phyloP scores from a whole-genome alignment of 2,888 invertebrate genomes.

The Scaptomyza flava region DNA sequence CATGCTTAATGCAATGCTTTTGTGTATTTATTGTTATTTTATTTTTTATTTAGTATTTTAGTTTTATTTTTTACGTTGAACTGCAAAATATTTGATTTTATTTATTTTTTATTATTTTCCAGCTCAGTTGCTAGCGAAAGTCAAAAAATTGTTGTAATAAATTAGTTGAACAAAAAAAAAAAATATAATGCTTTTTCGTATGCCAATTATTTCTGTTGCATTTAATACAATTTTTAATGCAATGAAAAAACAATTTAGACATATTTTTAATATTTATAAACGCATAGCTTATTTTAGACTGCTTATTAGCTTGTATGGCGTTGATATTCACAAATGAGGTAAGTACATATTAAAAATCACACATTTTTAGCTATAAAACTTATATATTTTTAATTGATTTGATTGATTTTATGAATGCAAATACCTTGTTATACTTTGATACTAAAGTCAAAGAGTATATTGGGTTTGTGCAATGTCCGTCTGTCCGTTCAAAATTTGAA shows the following conservation, averaged over 20 bases:
- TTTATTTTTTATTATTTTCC: slow-evolving; percentile 60
- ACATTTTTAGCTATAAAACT: not conserved
- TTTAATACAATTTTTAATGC: slow-evolving; percentile 8
- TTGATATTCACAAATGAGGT: slow-evolving; percentile 39
- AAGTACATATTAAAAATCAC: slow-evolving; percentile 29
- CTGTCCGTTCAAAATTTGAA: too few species aligned
- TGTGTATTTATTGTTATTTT: slow-evolving; percentile 46
- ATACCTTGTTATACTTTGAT: too few species aligned
- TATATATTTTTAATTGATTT: not conserved
- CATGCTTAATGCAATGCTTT: slow-evolving; percentile 59
- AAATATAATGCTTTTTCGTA: slow-evolving; percentile 49
- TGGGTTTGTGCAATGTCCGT: too few species aligned
- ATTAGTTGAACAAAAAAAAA: slow-evolving; percentile 58
- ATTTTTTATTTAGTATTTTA: slow-evolving; percentile 38
- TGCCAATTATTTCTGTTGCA: slow-evolving; percentile 28
- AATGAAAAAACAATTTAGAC: slow-evolving; percentile 37
- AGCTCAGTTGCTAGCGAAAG: slow-evolving; percentile 79
- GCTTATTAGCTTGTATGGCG: slow-evolving; percentile 31
- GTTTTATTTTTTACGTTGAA: slow-evolving; percentile 55
- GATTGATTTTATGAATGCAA: not conserved
- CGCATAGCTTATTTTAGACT: slow-evolving; percentile 41
- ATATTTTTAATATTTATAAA: slow-evolving; percentile 40
- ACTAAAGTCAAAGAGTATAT: too few species aligned
- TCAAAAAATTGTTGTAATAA: slow-evolving; percentile 67
- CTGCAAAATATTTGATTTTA: slow-evolving; percentile 51